These are phyloP conservation scores for Calephelis perditalis DNA, from an alignment of 2,888 invertebrate genomes.

Conservation along the genomic window DNA sequence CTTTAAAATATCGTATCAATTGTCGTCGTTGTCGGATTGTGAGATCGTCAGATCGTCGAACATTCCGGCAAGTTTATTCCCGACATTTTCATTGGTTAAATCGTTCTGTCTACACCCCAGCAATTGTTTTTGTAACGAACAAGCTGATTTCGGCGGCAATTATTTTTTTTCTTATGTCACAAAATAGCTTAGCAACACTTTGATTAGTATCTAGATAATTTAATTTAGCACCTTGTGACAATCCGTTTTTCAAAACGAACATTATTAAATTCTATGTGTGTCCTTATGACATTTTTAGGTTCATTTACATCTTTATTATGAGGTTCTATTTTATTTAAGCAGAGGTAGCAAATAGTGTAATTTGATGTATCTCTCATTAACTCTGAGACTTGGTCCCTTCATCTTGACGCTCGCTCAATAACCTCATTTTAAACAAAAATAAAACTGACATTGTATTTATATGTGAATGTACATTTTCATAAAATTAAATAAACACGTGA, in stretches of 20 bases:
- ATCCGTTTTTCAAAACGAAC: conserved; percentile 16
- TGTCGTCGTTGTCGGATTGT: not conserved
- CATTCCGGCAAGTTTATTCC: conserved; percentile 10
- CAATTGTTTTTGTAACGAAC: conserved; percentile 14
- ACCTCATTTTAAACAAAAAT: too few relatives aligned
- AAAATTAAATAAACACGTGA: too few relatives aligned
- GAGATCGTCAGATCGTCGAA: not conserved
- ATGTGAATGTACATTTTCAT: too few relatives aligned
- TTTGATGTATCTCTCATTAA: too few relatives aligned
- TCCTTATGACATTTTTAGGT: too few relatives aligned
- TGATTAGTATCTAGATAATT: conserved; percentile 14
- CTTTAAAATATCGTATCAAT: not conserved
- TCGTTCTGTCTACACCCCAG: conserved; percentile 13
- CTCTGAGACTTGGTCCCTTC: too few relatives aligned
- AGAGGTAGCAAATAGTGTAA: too few relatives aligned
- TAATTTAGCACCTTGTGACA: conserved; percentile 13
- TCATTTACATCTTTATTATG: too few relatives aligned
- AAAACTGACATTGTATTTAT: too few relatives aligned
- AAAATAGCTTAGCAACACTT: conserved; percentile 7
- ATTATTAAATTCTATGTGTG: conserved; percentile 1
- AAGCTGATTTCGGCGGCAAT: conserved; percentile 5
- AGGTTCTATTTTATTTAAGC: too few relatives aligned
- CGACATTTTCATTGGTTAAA: conserved; percentile 11
- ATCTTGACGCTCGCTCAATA: too few relatives aligned
- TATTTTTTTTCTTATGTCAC: conserved; percentile 3